Base-by-base conservation (phyloP, 2,888 invertebrate genomes). In the Platypus cylindrus region DNA sequence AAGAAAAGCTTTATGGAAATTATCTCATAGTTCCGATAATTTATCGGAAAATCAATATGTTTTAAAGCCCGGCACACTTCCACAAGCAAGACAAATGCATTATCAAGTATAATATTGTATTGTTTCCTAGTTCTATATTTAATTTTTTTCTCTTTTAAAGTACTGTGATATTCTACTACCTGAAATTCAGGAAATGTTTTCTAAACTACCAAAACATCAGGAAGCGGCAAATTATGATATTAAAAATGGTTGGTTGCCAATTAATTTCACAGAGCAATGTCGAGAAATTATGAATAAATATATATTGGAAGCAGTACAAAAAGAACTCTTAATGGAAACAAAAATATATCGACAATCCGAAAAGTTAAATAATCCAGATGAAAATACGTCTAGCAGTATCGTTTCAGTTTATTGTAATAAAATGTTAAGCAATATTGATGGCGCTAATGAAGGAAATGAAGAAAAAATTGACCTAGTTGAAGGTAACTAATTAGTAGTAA, bases 41-140 rank as follows among this genome's bases (percentile, higher is more conserved):
- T 7, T 9, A 17, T 33, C 48, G 64, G 48, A 52, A 75, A 70
- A 45, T 62, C 62, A 40, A 26, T 76, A 71, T 48, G 65, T 71
- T 46, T 75, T 80, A 48, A 66, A 73, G 5, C 81, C 84, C 2
- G 80, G 80, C 8, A 66, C 72, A 44, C 62, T 85, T 31, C 91
- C 91, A 0, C 73, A 83, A 3, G 83, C 82, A 30, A 64, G 86
- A 23, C 91, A 93, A 62, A 84, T 87, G 68, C 86, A 85, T 61
- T 86, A 90, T 59, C 87, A 90, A 68, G 80, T 86, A 60, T 44
- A 9, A 37, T 17, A 4, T 15, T 34, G 7, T 26, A 28, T 28
- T 24, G 8, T 14, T 20, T 4, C n/a, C n/a, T n/a, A n/a, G n/a
- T n/a, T n/a, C n/a, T 37, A 14, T 34, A 32, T 15, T 9, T 13